Evolutionary conservation across 2,888 invertebrate genomes (phyloP).

Genomic region (Calliphora vomitoria): DNA sequence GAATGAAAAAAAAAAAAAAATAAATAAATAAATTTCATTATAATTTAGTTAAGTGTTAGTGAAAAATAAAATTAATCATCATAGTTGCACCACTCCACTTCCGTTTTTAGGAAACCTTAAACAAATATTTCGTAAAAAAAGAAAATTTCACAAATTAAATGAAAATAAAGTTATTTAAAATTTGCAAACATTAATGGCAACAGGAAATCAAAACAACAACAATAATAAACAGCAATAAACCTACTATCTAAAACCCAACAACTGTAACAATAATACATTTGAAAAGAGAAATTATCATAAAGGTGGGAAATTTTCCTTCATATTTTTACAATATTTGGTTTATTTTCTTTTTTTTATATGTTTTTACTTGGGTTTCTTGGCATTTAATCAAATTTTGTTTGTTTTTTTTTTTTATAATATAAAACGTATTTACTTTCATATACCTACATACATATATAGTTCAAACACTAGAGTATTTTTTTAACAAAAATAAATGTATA

Average conservation of each 20-base stretch:
- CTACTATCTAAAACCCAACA: constrained; percentile 14
- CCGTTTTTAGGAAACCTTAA: constrained; percentile 50
- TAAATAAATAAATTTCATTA: not conserved
- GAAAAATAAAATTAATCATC: not conserved
- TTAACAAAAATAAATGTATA: not conserved
- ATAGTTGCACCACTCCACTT: not conserved
- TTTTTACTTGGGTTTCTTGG: constrained; percentile 19
- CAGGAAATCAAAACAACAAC: constrained; percentile 29
- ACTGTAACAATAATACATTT: constrained; percentile 6
- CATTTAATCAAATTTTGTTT: constrained; percentile 14
- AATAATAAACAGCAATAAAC: not conserved
- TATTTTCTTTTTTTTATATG: not conserved
- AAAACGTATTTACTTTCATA: not conserved
- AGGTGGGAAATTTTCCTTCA: constrained; percentile 53
- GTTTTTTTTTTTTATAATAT: not conserved
- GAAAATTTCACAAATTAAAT: not conserved
- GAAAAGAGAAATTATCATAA: constrained; percentile 35
- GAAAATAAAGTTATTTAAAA: constrained; percentile 1
- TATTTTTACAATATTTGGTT: constrained; percentile 23
- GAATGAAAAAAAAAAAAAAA: not conserved
- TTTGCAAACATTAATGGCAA: constrained; percentile 26
- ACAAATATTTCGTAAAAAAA: not conserved
- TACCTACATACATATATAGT: not conserved
- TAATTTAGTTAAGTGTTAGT: constrained; percentile 24
- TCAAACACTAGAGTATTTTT: not conserved